These are phyloP conservation scores for Centruroides sculpturatus DNA, from an alignment of 1,140 invertebrate genomes.

Conservation along the genomic window DNA sequence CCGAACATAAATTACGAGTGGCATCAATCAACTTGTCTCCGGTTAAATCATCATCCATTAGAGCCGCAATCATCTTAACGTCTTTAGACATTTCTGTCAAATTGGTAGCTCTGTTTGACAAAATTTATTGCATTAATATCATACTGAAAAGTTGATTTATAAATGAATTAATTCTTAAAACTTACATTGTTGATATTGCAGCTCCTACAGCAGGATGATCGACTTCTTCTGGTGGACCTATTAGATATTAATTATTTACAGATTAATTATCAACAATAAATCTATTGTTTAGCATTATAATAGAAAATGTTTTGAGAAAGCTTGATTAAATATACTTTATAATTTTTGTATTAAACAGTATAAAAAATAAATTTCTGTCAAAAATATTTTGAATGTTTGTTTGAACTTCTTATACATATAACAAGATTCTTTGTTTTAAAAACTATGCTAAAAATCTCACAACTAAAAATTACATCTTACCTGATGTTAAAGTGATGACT, in stretches of 20 bases:
- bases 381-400: too few species aligned
- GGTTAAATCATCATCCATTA: constrained; percentile 69
- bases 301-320: too few species aligned
- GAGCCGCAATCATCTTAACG: constrained; percentile 83
- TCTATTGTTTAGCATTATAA: too few species aligned
- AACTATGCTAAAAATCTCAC: too few species aligned
- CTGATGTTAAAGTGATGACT: constrained; percentile 86
- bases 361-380: too few species aligned
- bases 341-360: too few species aligned
- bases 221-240: constrained; percentile 34
- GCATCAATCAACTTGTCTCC: constrained; percentile 82
- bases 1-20: constrained; percentile 73
- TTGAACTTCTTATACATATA: too few species aligned
- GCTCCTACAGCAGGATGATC: constrained; percentile 92
- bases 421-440: too few species aligned
- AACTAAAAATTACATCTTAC: constrained; percentile 22
- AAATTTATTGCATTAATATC: background rate
- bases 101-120: constrained; percentile 52
- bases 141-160: background rate
- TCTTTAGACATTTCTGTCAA: constrained; percentile 91
- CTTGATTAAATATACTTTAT: too few species aligned
- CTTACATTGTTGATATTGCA: constrained; percentile 82
- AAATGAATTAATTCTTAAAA: background rate
- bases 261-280: too few species aligned
- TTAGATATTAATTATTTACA: too few species aligned